These are phyloP conservation scores for Poicephalus gulielmi DNA, from an alignment of 2,113 vertebrate genomes.

Conservation along the genomic window DNA sequence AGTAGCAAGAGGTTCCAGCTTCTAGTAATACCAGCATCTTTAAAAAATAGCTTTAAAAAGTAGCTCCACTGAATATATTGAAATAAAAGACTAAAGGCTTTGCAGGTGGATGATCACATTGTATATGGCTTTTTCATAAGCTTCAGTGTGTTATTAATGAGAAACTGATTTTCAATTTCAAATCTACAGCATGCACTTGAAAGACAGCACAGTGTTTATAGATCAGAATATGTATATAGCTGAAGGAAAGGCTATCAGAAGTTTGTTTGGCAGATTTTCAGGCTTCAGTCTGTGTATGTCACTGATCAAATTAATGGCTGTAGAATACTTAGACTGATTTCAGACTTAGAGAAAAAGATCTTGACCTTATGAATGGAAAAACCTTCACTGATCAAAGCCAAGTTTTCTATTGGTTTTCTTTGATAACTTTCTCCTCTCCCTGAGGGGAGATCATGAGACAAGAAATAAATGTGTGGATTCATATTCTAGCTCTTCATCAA, in stretches of 20 bases:
- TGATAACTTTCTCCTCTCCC: background rate
- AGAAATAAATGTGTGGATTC: background rate
- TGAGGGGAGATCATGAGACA: background rate
- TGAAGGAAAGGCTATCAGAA: background rate
- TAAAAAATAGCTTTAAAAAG: background rate
- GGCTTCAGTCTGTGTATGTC: background rate
- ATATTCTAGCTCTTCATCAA: slow-evolving; percentile 25
- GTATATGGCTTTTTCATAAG: background rate
- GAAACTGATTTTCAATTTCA: background rate
- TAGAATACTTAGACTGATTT: background rate
- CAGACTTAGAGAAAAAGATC: background rate
- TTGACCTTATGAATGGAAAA: background rate
- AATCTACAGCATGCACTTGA: background rate
- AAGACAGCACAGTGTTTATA: background rate
- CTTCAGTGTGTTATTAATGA: background rate
- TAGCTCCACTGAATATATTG: background rate
- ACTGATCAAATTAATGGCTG: background rate
- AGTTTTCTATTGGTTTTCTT: background rate
- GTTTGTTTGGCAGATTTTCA: background rate
- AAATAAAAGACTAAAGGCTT: background rate
- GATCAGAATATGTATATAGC: background rate
- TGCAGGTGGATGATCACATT: background rate
- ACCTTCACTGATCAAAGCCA: background rate
- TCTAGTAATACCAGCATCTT: background rate
- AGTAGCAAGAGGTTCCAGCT: background rate